phyloP scores from a whole-genome alignment of 2,888 invertebrate species.

The Callyntrura guangdongensis region DNA sequence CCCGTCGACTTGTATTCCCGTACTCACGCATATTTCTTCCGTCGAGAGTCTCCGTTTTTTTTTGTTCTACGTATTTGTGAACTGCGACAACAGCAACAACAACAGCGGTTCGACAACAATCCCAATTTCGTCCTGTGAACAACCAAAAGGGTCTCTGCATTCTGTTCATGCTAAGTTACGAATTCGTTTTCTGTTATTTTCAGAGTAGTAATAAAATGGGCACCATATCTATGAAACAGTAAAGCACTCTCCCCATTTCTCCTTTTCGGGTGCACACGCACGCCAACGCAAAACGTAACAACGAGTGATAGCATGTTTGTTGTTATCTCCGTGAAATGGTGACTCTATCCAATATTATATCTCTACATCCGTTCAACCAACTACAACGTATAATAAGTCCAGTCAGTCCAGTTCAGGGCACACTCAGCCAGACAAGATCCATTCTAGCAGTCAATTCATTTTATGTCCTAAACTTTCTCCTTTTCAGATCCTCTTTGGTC shows the following conservation, averaged over 20 bases:
- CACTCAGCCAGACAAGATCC: constrained; percentile 47
- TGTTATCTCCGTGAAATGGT: background rate
- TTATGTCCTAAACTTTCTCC: constrained; percentile 62
- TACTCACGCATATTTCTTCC: no score
- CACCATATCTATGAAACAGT: background rate
- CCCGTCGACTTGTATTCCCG: no score
- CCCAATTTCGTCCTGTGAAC: background rate
- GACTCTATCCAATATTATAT: constrained; percentile 40
- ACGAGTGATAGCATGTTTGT: background rate
- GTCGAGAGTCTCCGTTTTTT: background rate
- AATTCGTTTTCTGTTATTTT: no score
- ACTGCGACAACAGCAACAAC: background rate
- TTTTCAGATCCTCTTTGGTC: constrained; percentile 46
- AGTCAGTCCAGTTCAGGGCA: background rate
- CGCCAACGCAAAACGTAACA: constrained; percentile 15
- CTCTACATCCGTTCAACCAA: constrained; percentile 38
- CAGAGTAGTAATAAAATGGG: background rate
- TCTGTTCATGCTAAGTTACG: no score
- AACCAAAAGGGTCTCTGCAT: background rate
- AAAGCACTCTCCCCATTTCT: background rate
- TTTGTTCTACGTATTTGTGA: background rate
- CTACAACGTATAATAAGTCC: background rate
- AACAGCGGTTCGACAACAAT: background rate
- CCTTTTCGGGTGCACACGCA: background rate
- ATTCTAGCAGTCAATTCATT: constrained; percentile 63